Base-by-base conservation (phyloP, 1,140 invertebrate genomes). In the Druon quercuslanigerum region DNA sequence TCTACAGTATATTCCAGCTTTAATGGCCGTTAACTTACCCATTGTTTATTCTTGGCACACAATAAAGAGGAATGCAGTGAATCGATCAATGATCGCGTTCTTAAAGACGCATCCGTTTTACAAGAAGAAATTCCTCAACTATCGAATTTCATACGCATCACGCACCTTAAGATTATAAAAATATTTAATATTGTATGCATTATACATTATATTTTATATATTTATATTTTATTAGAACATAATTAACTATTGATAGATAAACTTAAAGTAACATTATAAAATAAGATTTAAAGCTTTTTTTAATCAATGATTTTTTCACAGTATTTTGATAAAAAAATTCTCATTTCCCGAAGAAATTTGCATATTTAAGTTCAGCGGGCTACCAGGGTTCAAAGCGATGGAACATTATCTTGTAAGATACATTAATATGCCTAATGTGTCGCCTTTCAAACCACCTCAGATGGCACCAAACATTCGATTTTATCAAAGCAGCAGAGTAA, bases 381-480 rank as follows among this genome's bases (percentile, higher is more conserved):
- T 33, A 52, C 20, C 25, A 25, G 50, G 17, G 56, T 17, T 76
- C 33, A 76, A 54, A 76, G 25, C 9, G 19, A 20, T 51, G 51
- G 19, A 57, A 46, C 40, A 46, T 46, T 46, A 46, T 46, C 40
- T 46, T 46, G 7, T 75, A 78, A 72, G 51, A 33, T 57, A 19
- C 19, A 46, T 84, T 82, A 82, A 82, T 80, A 82, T 82, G 80
- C 80, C 17, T 19, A 19, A 51, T 40, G 73, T 51, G 77, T 82
- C 71, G 6, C 3, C 66, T 73, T 74, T 82, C 77, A 71, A 79
- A 79, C 75, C 73, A 70, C 73, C 75, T 80, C 77, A 77, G 78
- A 80, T 80, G 50, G 40, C 40, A 46, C 20, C 80, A 82, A 82
- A 84, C 81, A 79, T 80, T 76, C 50, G 75, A 82, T 82, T 77